Conservation (phyloP, 1,140 invertebrate species). For the Zophobas morio region DNA sequence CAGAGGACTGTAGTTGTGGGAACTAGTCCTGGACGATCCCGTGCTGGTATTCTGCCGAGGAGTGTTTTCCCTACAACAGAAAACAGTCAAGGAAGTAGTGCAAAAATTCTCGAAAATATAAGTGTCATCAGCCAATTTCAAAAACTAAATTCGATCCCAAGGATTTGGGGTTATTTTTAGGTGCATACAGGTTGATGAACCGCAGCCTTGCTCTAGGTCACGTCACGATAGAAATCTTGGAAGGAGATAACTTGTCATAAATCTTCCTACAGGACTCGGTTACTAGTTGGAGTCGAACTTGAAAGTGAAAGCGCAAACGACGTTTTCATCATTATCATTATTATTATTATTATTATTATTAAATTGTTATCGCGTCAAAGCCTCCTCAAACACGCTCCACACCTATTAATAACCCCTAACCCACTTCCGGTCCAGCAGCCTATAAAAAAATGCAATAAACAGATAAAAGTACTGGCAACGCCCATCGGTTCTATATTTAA, state of each 20-base stretch:
- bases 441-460: slow-evolving; percentile 22
- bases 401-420: not conserved
- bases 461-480: slow-evolving; percentile 11
- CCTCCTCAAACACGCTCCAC: no score
- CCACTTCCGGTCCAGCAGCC: slow-evolving; percentile 3
- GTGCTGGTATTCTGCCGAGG: slow-evolving; percentile 61
- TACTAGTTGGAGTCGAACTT: not conserved
- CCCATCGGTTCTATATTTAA: not conserved
- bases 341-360: no score
- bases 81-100: not conserved
- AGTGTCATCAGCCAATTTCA: not conserved
- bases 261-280: no score
- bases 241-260: not conserved
- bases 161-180: not conserved
- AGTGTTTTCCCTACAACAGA: slow-evolving; percentile 60
- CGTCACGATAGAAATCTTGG: not conserved
- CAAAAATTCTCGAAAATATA: no score
- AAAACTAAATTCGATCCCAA: not conserved
- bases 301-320: not conserved
- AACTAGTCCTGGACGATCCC: slow-evolving; percentile 62
- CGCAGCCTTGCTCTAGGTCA: slow-evolving; percentile 24
- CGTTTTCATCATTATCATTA: no score
- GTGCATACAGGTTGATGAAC: not conserved
- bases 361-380: no score
- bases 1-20: slow-evolving; percentile 64